Evolutionary conservation across 1,140 invertebrate species (phyloP), one percentile per base, ranked within the genome.

Genomic region (Atta cephalotes): DNA sequence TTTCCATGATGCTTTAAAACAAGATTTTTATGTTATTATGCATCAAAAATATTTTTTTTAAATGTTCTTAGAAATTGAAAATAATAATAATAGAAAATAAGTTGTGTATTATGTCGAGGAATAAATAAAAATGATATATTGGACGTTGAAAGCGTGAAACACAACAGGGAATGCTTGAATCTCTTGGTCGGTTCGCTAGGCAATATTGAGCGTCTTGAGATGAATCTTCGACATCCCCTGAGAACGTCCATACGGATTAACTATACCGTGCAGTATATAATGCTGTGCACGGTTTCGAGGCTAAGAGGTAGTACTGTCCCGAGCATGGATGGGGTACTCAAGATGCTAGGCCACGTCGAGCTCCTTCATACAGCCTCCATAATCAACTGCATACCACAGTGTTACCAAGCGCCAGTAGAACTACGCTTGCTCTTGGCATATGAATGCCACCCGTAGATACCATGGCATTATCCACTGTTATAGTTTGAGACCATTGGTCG

Each of bases 321-420:
- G 88, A 89, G 85, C 81, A 89, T 74, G 91, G 90, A 93, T 92
- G 90, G 91, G 91, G 91, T 92, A 93, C 92, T 93, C 92, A 93
- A 93, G 92, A 93, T 93, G 92, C 92, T 93, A 89, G 92, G 91
- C 91, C 92, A 93, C 92, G 92, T 93, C 92, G 91, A 89, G 92
- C 89, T 91, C 92, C 92, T 93, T 93, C 91, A 93, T 93, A 93
- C 92, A 93, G 92, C 92, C 90, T 93, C 92, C 91, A 93, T 93
- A 93, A 93, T 93, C 92, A 93, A 93, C 92, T 93, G 92, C 92
- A 93, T 93, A 93, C 92, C 92, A 84, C 92, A 93, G 89, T 93
- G 91, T 93, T 93, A 93, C 92, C 88, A 93, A 84, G 87, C 90
- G 81, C 88, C 91, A 88, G 89, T 84, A 91, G 88, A 87, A 86